Percentiles rank a stretch among this genome's conserved stretches.
These are phyloP conservation scores for Mesorhabditis sp. DNA, from an alignment of 2,888 invertebrate genomes.

Conservation along the genomic window DNA sequence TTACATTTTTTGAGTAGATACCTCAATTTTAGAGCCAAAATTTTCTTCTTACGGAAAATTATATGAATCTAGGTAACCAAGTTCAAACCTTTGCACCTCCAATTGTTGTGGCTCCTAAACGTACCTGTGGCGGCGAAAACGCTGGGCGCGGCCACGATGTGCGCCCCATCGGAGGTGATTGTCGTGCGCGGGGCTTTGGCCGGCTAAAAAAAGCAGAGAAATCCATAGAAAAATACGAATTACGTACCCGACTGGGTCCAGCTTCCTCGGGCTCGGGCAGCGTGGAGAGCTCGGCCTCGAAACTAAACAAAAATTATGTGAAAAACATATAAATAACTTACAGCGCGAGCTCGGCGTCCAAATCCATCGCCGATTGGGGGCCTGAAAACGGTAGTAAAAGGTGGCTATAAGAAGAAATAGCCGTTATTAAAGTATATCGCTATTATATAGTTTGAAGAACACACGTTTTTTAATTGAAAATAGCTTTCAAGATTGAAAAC, in stretches of 20 bases:
- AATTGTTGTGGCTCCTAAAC: neutral
- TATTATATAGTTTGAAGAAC: too few relatives aligned
- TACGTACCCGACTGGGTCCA: constrained; percentile 9
- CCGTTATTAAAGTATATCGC: too few relatives aligned
- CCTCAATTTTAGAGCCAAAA: neutral
- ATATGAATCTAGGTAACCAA: neutral
- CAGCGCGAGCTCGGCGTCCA: constrained; percentile 45
- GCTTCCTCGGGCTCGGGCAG: constrained; percentile 14
- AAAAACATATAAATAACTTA: constrained; percentile 21
- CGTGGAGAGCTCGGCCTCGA: constrained; percentile 34
- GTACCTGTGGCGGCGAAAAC: constrained; percentile 23
- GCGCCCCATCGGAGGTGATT: neutral
- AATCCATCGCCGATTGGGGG: neutral
- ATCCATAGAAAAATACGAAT: constrained; percentile 10
- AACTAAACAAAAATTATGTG: constrained; percentile 18
- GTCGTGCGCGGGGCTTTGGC: neutral
- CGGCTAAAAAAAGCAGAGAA: neutral
- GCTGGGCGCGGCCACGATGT: constrained; percentile 14
- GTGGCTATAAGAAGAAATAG: too few relatives aligned
- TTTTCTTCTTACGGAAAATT: neutral
- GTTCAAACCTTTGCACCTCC: too few relatives aligned
- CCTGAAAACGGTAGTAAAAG: too few relatives aligned
- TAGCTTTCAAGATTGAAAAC: too few relatives aligned
- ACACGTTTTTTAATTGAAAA: too few relatives aligned
- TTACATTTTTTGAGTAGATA: constrained; percentile 6